Conservation (phyloP, 2,113 vertebrate species). For the Rostratula benghalensis region DNA sequence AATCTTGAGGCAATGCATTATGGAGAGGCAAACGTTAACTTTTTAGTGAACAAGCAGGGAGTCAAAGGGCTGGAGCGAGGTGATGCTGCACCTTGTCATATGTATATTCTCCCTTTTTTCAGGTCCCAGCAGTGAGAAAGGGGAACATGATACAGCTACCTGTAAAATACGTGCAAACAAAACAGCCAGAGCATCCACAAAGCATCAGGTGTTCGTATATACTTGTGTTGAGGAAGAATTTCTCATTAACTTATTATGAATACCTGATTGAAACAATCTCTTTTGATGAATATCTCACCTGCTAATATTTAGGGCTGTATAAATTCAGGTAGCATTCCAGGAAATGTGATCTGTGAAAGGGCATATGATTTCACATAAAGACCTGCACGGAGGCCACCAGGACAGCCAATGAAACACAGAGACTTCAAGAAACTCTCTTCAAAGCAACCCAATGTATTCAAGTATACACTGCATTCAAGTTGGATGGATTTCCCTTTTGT, state of each 20-base stretch:
- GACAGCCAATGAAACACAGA: conserved; percentile 78
- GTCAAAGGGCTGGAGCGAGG: background rate
- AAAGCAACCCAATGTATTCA: conserved; percentile 84
- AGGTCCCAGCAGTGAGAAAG: background rate
- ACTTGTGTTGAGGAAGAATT: background rate
- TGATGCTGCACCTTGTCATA: background rate
- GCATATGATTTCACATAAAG: conserved; percentile 73
- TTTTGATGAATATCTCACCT: conserved; percentile 68
- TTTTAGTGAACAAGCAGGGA: background rate
- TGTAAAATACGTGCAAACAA: background rate
- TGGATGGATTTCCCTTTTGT: conserved; percentile 86
- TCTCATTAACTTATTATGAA: background rate
- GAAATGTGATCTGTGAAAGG: conserved; percentile 56
- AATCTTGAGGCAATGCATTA: background rate
- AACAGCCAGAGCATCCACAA: background rate
- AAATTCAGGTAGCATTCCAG: conserved; percentile 62
- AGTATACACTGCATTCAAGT: conserved; percentile 80
- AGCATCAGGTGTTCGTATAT: background rate
- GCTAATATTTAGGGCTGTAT: conserved; percentile 66
- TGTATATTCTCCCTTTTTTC: background rate
- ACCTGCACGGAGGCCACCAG: conserved; percentile 80
- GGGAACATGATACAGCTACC: background rate
- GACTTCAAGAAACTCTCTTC: conserved; percentile 85
- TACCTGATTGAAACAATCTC: background rate
- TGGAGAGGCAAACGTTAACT: background rate